Evolutionary conservation across 2,888 invertebrate species (phyloP), one percentile per base, ranked within the genome.

Genomic region (Drosophila acutilabella): DNA sequence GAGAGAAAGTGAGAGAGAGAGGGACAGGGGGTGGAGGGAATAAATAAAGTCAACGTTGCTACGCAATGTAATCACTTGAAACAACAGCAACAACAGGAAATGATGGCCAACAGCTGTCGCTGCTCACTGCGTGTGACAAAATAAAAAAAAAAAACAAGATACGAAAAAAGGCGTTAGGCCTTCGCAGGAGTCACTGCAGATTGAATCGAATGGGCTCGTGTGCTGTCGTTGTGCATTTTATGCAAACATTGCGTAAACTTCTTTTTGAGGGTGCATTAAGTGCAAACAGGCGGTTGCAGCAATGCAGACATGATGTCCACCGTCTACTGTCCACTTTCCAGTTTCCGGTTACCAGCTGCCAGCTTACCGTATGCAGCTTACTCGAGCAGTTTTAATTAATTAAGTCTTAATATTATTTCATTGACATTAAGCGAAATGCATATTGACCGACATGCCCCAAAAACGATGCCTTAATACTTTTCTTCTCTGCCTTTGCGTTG

Each of bases 371-470:
- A 14, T n/a, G 20, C 50, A 44, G 58, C 66, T 16, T 59, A 48
- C 70, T 48, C 59, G 57, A 65, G 72, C 75, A 72, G 64, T 81
- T 82, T 89, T 81, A 82, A 88, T 90, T 90, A 90, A 90, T 90
- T 84, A 89, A 88, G 89, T 88, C 89, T 88, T 88, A 84, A 90
- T 89, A 89, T 80, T 87, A 80, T 86, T 87, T 75, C 78, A 71
- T 83, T 83, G 88, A 80, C 81, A 86, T 81, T 88, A 77, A 80
- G 78, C 80, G 76, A 59, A 78, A 80, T 78, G 66, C 84, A 72
- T 73, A 74, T 84, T 73, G 74, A 80, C 53, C 72, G 51, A 52
- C 42, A 48, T 58, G 53, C 58, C 60, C 60, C 54, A 60, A 60
- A 51, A 38, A 41, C 26, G 53, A 45, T 33, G 61, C 60, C 68